A percentile compares a stretch with the other conserved stretches of the same genome.
phyloP scores from a whole-genome alignment of 1,140 invertebrate genomes.

The Anoplophora glabripennis region DNA sequence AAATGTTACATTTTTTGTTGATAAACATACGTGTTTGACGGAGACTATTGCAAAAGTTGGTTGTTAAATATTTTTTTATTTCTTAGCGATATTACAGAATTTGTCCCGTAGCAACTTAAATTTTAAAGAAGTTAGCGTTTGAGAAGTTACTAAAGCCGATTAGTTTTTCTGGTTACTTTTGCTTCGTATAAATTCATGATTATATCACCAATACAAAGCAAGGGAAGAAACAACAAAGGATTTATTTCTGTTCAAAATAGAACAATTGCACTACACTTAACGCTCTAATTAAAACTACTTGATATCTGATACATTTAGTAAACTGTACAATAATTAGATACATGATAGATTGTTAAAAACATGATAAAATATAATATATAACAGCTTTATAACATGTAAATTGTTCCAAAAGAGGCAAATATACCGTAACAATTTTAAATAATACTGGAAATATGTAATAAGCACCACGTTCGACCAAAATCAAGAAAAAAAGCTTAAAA shows the following conservation, averaged over 20 bases:
- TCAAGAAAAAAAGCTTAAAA: conserved; percentile 29
- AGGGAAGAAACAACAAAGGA: conserved; percentile 29
- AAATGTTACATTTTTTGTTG: no score
- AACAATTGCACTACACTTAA: conserved; percentile 39
- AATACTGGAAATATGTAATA: conserved; percentile 38
- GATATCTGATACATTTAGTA: conserved; percentile 29
- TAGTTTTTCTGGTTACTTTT: no score
- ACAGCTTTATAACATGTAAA: conserved; percentile 20
- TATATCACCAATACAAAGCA: no score
- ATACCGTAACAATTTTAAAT: conserved; percentile 20
- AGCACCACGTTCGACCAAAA: conserved; percentile 25
- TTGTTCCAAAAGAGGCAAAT: conserved; percentile 23
- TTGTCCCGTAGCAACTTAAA: no score
- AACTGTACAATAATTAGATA: conserved; percentile 22
- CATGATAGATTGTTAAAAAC: conserved; percentile 21
- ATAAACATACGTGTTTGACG: no score
- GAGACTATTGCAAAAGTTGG: no score
- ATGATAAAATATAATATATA: conserved; percentile 34
- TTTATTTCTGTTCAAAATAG: conserved; percentile 37
- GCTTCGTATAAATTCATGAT: no score
- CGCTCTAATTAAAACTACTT: conserved; percentile 31
- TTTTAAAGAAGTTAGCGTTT: no score
- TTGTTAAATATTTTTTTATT: no score
- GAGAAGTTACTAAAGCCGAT: no score
- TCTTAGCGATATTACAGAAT: no score